Conservation (phyloP, 2,888 invertebrate species). For the Sphinx pinastri region DNA sequence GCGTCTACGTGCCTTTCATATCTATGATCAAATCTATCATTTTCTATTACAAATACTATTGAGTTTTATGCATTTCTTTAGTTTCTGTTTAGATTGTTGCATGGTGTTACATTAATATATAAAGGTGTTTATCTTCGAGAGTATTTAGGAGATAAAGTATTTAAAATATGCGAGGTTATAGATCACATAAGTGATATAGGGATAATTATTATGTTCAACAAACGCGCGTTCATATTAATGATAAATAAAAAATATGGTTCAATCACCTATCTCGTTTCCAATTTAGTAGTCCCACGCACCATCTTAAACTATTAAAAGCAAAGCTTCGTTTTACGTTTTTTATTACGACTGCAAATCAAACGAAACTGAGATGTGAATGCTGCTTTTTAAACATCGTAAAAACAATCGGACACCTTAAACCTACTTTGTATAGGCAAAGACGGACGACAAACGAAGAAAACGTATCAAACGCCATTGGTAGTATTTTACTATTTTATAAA, state of each 20-base stretch:
- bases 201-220: neutral
- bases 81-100: neutral
- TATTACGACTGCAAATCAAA: slow-evolving; percentile 20
- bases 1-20: slow-evolving; percentile 71
- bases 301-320: slow-evolving; percentile 17
- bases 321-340: slow-evolving; percentile 13
- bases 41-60: slow-evolving; percentile 46
- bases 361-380: neutral
- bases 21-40: slow-evolving; percentile 66
- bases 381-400: slow-evolving; percentile 16
- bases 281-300: slow-evolving; percentile 22
- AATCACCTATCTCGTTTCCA: slow-evolving; percentile 17
- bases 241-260: slow-evolving; percentile 12
- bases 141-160: too few species aligned
- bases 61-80: slow-evolving; percentile 25
- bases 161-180: neutral
- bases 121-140: too few species aligned
- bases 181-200: neutral
- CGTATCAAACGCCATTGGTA: slow-evolving; percentile 46
- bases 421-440: slow-evolving; percentile 13
- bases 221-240: neutral
- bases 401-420: neutral
- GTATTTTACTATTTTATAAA: slow-evolving; percentile 69
- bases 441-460: slow-evolving; percentile 17
- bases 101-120: too few species aligned